These are phyloP conservation scores for Melipona quadrifasciata DNA, from an alignment of 1,140 invertebrate genomes.

Conservation along the genomic window DNA sequence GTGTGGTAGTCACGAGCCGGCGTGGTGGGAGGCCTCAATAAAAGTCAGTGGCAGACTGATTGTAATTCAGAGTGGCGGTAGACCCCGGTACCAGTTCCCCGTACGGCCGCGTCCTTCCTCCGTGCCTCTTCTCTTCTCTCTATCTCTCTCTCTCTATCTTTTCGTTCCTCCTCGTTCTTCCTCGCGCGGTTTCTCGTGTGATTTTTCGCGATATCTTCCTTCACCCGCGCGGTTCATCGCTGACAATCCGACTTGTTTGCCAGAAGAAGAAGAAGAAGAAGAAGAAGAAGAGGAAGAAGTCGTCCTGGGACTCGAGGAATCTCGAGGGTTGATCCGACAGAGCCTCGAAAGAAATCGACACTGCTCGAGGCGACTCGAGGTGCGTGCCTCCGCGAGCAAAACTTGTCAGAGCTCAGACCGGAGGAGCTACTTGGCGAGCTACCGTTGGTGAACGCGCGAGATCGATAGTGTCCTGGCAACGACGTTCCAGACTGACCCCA, in stretches of 20 bases:
- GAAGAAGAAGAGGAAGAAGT: too few relatives aligned
- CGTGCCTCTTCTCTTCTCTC: conserved; percentile 5
- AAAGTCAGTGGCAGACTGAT: conserved; percentile 79
- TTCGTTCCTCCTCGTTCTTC: background rate
- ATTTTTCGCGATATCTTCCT: background rate
- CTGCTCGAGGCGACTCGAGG: background rate
- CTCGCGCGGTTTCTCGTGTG: background rate
- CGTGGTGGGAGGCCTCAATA: conserved; percentile 77
- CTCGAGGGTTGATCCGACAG: too few relatives aligned
- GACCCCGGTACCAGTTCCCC: conserved; percentile 69
- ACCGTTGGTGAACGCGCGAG: conserved; percentile 52
- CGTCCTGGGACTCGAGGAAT: too few relatives aligned
- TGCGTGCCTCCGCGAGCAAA: conserved; percentile 32
- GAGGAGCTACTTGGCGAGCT: background rate
- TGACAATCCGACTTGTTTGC: background rate
- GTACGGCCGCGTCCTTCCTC: conserved; percentile 53
- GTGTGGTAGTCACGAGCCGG: conserved; percentile 41
- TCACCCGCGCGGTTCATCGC: background rate
- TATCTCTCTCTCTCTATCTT: background rate
- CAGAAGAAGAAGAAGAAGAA: background rate
- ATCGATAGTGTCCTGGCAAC: conserved; percentile 75
- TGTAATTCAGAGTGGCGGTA: conserved; percentile 78
- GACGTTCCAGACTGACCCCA: conserved; percentile 56
- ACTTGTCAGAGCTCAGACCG: background rate
- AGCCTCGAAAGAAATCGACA: background rate